Evolutionary conservation across 2,113 vertebrate genomes (phyloP), one percentile per base, ranked within the genome.

Genomic region (Telmatochromis sp.): DNA sequence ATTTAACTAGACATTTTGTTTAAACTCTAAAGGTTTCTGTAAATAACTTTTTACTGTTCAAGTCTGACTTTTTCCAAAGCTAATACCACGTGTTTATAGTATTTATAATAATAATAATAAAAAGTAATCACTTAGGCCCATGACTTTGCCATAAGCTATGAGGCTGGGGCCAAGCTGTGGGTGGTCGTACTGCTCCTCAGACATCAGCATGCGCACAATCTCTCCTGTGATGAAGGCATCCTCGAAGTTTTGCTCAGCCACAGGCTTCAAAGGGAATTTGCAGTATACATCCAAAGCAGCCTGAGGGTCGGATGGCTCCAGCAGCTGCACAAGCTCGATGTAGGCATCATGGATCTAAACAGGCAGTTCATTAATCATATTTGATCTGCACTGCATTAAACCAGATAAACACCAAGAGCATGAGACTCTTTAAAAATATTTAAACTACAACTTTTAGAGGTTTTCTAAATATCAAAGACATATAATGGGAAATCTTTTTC

Each of bases 151-250:
- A 47, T 96, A 89, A 9, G 94, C 93, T 6, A 93, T 93, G 28
- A 97, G 92, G 81, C 87, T 94, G 55, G 85, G 70, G 9, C 63
- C 87, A 75, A 96, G 92, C 82, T 94, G 91, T 1, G 89, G 90
- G 86, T 96, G 96, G 42, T 96, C 92, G 17, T 89, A 96, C 85
- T 92, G 92, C 89, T 95, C 93, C 84, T 87, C 90, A 15, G 89
- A 87, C 91, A 96, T 96, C 40, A 96, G 91, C 49, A 96, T 80
- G 49, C 92, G 94, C 21, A 96, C 80, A 2, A 94, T 95, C 84
- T 96, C 96, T 79, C 95, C 96, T 1, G 91, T 92, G 81, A 96
- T 95, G 91, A 96, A 96, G 37, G 95, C 95, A 33, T 97, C 95
- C 9, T 96, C 90, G 7, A 95, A 96, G 10, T 89, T 96, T 54